Percentiles rank a stretch among this genome's conserved stretches.
phyloP scores from a whole-genome alignment of 2,113 vertebrate genomes.

The Murina feae region DNA sequence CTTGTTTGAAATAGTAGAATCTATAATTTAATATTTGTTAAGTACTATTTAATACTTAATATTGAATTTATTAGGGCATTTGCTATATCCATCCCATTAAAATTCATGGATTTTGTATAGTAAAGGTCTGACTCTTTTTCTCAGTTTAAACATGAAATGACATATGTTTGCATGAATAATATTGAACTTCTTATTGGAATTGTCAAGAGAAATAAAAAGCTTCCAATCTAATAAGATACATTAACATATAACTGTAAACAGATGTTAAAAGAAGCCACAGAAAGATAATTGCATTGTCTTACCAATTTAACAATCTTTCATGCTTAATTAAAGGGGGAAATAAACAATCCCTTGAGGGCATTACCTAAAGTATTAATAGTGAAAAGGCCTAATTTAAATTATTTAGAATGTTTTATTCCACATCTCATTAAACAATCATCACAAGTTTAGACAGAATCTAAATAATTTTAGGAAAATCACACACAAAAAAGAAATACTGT shows the following conservation, averaged over 20 bases:
- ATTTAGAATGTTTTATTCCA: neutral
- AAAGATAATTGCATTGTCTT: constrained; percentile 31
- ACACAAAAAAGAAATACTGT: neutral
- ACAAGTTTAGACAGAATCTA: constrained; percentile 1
- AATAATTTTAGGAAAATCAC: neutral
- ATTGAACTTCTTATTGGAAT: constrained; percentile 5
- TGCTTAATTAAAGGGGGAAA: constrained; percentile 44
- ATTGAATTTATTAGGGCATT: neutral
- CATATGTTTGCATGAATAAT: constrained; percentile 7
- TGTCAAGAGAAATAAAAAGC: constrained; percentile 29
- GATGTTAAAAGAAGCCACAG: neutral
- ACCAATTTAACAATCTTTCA: constrained; percentile 17
- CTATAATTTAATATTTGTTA: neutral
- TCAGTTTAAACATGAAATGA: constrained; percentile 40
- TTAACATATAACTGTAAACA: constrained; percentile 44
- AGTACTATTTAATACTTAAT: neutral
- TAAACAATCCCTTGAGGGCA: neutral
- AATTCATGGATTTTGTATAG: neutral
- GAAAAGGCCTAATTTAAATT: neutral
- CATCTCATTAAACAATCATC: neutral
- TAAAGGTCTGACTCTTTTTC: neutral
- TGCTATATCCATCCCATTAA: neutral
- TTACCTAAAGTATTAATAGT: neutral
- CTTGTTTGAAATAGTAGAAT: neutral
- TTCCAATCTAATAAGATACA: constrained; percentile 22